Conservation (phyloP, 2,113 vertebrate species). For the Peromyscus leucopus region DNA sequence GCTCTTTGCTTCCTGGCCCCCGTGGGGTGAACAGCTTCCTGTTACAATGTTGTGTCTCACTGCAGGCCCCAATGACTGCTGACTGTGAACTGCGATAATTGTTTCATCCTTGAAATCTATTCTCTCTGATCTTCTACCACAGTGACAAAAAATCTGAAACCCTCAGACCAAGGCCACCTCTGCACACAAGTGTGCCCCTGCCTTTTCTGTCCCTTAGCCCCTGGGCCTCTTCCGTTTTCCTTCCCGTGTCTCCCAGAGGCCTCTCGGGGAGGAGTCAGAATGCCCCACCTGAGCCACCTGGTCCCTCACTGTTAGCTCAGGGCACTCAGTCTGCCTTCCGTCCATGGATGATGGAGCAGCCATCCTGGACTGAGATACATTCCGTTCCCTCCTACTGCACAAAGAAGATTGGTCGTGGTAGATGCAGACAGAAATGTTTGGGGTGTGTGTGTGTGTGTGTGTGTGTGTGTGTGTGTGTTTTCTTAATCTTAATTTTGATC, state of each 20-base stretch:
- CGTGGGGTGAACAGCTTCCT: no score
- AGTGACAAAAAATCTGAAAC: neutral
- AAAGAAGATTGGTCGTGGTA: neutral
- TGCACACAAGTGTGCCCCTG: accelerated
- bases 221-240: neutral
- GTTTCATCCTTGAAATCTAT: neutral
- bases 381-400: neutral
- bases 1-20: neutral
- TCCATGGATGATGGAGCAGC: neutral
- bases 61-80: neutral
- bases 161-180: neutral
- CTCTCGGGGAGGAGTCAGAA: neutral
- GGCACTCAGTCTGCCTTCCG: neutral
- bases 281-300: neutral
- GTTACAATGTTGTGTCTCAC: neutral
- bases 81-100: neutral
- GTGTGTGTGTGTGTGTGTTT: neutral
- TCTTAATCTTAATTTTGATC: neutral
- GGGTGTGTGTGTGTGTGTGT: neutral
- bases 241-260: neutral
- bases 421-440: neutral
- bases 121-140: neutral
- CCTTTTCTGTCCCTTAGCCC: neutral
- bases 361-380: neutral
- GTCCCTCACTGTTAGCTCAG: neutral